Base-by-base conservation (phyloP, 1,140 invertebrate genomes). In the Probaryconus sp. region DNA sequence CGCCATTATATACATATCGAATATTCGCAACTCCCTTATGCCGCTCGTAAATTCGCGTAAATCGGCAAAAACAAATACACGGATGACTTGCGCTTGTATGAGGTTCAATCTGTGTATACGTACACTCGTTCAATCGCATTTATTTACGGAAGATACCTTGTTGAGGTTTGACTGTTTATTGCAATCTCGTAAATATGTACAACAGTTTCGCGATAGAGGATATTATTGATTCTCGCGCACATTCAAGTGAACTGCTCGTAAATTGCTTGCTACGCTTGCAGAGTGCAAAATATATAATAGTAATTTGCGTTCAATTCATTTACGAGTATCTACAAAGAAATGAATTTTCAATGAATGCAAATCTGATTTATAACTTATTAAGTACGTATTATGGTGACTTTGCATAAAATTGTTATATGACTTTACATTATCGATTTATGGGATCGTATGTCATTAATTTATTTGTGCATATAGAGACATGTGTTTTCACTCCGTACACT, bases 101-200 rank as follows among this genome's bases (percentile, higher is more conserved):
- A 2, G 24, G 16, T 3, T 6, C 53, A 56, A 60, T 47, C 43
- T 18, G 45, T 42, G 38, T 42, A 42, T 24, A 50, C 28, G 33
- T 42, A 61, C 48, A 50, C 30, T 10, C 24, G n/a, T 51, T 24
- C 47, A 33, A 33, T 43, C 33, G 20, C 20, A 64, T 65, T 55
- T 47, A 65, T 65, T 65, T 38, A 31, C 30, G 20, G 10, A 38
- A 43, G 48, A 37, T 51, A 37, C 37, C 60, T 63, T 26, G 48
- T 53, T 65, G 48, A 65, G 48, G 48, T 65, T 47, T 24, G 38
- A 37, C 48, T 65, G 30, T 65, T 65, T 63, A 63, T 51, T 63
- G 47, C 47, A 16, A 53, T 47, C 61, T 47, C 48, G 48, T 53
- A 55, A 53, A 53, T 42, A 53, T 48, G 60, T 47, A 42, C 58